A percentile compares a stretch with the other conserved stretches of the same genome.
These are phyloP conservation scores for Plemyria rubiginata DNA, from an alignment of 2,888 invertebrate species.

Conservation along the genomic window DNA sequence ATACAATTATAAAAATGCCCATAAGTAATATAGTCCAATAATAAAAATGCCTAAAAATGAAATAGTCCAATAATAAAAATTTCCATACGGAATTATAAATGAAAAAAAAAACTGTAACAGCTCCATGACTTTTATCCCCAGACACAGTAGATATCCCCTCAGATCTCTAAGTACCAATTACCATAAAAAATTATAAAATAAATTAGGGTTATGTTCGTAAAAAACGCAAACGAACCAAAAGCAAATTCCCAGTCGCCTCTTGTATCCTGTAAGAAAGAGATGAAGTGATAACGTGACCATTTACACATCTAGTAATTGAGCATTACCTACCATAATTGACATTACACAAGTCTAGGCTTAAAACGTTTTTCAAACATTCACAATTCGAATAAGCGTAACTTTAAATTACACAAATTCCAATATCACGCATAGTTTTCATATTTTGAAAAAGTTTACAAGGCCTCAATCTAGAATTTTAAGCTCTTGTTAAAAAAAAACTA, in stretches of 20 bases:
- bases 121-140: too few species aligned
- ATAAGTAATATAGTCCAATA: too few species aligned
- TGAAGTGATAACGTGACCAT: constrained; percentile 1
- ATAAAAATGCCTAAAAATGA: too few species aligned
- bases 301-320: constrained; percentile 14
- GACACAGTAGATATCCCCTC: too few species aligned
- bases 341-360: not conserved
- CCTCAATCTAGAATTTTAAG: constrained; percentile 14
- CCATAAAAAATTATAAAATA: too few species aligned
- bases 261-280: not conserved
- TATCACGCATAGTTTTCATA: constrained; percentile 8
- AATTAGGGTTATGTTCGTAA: too few species aligned
- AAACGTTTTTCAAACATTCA: constrained; percentile 6
- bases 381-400: constrained; percentile 2
- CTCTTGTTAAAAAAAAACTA: not conserved
- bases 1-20: too few species aligned
- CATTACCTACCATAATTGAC: not conserved
- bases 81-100: too few species aligned
- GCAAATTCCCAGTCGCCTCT: not conserved
- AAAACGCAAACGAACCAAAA: too few species aligned
- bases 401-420: constrained; percentile 4
- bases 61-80: too few species aligned
- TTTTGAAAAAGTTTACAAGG: constrained; percentile 5
- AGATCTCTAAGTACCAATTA: too few species aligned
- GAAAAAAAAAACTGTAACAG: too few species aligned